These are phyloP conservation scores for Temnothorax unifasciatus DNA, from an alignment of 2,888 invertebrate species.

Conservation along the genomic window DNA sequence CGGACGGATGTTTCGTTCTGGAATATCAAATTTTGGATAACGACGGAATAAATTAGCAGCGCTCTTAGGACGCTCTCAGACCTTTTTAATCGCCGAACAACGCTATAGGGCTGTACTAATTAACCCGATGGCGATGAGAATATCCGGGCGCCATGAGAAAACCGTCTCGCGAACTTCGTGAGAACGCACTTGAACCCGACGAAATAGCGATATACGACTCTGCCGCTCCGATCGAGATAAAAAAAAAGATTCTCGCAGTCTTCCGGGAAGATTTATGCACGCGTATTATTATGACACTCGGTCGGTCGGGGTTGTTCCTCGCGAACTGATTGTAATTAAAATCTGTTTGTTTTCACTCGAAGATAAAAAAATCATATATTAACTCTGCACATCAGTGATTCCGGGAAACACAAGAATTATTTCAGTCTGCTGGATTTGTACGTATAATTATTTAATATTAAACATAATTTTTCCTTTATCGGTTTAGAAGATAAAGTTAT, in stretches of 20 bases:
- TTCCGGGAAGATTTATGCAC: conserved; percentile 39
- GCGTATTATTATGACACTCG: conserved; percentile 37
- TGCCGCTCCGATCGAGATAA: conserved; percentile 51
- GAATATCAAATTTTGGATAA: conserved; percentile 27
- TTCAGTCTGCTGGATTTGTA: not conserved
- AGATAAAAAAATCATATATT: conserved; percentile 15
- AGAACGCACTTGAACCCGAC: conserved; percentile 63
- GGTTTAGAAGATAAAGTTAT: too few relatives aligned
- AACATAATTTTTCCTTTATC: not conserved
- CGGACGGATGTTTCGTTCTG: not conserved
- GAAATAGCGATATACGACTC: conserved; percentile 41
- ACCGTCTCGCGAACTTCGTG: conserved; percentile 65
- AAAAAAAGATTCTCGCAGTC: conserved; percentile 37
- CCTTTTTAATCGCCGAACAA: conserved; percentile 65
- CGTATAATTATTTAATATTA: not conserved
- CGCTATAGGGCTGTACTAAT: conserved; percentile 65
- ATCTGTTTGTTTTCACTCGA: not conserved
- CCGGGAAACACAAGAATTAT: not conserved
- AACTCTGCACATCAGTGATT: not conserved
- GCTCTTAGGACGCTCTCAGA: conserved; percentile 36
- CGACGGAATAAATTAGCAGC: conserved; percentile 41
- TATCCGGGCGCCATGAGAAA: conserved; percentile 73
- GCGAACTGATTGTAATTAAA: conserved; percentile 43
- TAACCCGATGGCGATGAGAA: conserved; percentile 72
- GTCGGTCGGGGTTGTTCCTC: not conserved